These are phyloP conservation scores for Microhierax caerulescens DNA, from an alignment of 2,797 vertebrate species.

Conservation along the genomic window DNA sequence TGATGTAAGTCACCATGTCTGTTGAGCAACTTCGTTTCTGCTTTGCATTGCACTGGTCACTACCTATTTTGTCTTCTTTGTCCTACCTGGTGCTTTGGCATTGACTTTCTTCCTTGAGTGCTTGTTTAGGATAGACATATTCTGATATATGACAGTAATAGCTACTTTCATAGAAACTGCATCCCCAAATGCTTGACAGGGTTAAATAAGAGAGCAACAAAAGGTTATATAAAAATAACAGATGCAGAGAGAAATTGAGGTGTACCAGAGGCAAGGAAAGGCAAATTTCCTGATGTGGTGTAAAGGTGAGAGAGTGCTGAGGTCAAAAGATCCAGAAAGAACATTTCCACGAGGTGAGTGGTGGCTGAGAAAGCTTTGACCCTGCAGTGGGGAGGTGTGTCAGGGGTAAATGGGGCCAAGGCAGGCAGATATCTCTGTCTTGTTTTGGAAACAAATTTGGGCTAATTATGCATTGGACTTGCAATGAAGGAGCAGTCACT, in stretches of 20 bases:
- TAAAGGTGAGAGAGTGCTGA: neutral
- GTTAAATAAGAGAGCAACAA: neutral
- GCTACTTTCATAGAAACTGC: neutral
- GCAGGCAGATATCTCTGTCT: neutral
- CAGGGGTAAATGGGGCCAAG: fast-evolving
- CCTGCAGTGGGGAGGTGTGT: fast-evolving
- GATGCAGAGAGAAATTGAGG: neutral
- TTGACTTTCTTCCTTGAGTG: neutral
- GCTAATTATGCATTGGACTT: neutral
- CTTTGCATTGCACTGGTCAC: fast-evolving
- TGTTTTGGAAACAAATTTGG: neutral
- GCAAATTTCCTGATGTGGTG: fast-evolving
- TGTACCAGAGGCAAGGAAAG: neutral
- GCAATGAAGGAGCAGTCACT: neutral
- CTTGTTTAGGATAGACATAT: neutral
- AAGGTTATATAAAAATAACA: conserved; percentile 19
- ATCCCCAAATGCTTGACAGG: neutral
- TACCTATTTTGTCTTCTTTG: neutral
- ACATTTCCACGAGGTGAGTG: neutral
- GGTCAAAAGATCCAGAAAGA: neutral
- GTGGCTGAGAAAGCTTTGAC: neutral
- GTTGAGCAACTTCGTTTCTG: neutral
- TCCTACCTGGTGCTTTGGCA: neutral
- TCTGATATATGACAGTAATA: neutral
- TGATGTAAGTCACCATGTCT: neutral